A percentile compares a stretch with the other conserved stretches of the same genome.
These are phyloP conservation scores for Pangasius djambal DNA, from an alignment of 2,797 vertebrate genomes.

Conservation along the genomic window DNA sequence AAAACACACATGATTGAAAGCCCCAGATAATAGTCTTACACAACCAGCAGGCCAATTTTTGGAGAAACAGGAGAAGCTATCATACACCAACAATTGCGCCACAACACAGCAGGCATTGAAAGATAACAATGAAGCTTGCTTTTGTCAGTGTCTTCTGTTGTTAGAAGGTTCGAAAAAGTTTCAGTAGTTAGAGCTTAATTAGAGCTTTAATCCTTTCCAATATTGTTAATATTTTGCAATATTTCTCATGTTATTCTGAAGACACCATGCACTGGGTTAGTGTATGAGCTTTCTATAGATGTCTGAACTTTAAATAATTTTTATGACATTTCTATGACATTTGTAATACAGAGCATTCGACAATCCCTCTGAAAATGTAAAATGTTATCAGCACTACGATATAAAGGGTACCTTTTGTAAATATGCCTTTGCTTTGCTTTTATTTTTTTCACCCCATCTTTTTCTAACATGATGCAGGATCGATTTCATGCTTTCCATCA, in stretches of 20 bases:
- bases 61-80: neutral
- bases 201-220: neutral
- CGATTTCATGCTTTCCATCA: neutral
- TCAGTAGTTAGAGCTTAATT: no score
- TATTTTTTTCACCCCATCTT: neutral
- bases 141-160: neutral
- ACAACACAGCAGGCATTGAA: neutral
- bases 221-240: neutral
- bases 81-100: neutral
- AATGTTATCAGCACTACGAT: neutral
- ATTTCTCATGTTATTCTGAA: neutral
- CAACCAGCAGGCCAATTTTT: slow-evolving; percentile 14
- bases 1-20: slow-evolving; percentile 12
- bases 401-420: neutral
- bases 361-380: slow-evolving; percentile 26
- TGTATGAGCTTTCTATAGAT: neutral
- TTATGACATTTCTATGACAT: slow-evolving; percentile 10
- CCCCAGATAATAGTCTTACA: slow-evolving; percentile 13
- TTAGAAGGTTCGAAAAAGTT: neutral
- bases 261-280: neutral
- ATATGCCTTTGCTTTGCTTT: neutral
- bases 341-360: neutral
- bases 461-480: neutral
- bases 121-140: neutral
- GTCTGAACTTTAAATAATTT: neutral